Evolutionary conservation across 1,140 invertebrate species (phyloP).

Genomic region (Drosophila watanabei): DNA sequence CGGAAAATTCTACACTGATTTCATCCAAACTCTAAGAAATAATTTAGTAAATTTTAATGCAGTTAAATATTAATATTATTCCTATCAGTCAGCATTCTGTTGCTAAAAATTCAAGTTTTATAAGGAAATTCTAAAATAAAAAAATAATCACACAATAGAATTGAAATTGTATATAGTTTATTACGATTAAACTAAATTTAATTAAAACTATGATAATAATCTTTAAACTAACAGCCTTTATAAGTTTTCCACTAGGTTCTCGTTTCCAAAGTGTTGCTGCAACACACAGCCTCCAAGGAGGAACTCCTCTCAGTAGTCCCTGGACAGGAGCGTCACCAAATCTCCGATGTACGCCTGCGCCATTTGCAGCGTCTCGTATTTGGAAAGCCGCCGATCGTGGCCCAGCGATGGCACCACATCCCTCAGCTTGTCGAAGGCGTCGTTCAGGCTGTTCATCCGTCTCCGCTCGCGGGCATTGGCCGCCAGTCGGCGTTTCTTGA

Average conservation of each 20-base stretch:
- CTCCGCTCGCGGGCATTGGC: constrained; percentile 92
- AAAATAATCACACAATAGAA: too few relatives aligned
- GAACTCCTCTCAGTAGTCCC: constrained; percentile 61
- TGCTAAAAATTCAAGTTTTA: neutral
- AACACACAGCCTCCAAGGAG: constrained; percentile 33
- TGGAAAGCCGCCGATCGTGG: constrained; percentile 92
- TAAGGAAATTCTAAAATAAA: neutral
- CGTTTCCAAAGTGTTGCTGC: constrained; percentile 49
- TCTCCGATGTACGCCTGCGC: constrained; percentile 94
- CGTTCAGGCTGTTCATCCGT: constrained; percentile 93
- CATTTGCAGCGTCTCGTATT: constrained; percentile 96
- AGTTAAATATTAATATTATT: too few relatives aligned
- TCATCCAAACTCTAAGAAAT: too few relatives aligned
- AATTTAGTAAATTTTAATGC: too few relatives aligned
- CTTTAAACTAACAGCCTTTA: constrained; percentile 73
- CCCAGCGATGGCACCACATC: constrained; percentile 91
- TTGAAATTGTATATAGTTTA: neutral
- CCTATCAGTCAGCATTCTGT: neutral
- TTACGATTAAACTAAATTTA: constrained; percentile 13
- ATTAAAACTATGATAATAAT: constrained; percentile 38
- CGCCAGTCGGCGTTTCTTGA: constrained; percentile 89
- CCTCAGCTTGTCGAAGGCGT: constrained; percentile 92
- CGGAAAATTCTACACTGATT: too few relatives aligned
- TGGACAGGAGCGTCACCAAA: constrained; percentile 88
- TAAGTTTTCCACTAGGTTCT: constrained; percentile 69